phyloP scores from a whole-genome alignment of 2,113 vertebrate genomes.

The Polypterus bichir region DNA sequence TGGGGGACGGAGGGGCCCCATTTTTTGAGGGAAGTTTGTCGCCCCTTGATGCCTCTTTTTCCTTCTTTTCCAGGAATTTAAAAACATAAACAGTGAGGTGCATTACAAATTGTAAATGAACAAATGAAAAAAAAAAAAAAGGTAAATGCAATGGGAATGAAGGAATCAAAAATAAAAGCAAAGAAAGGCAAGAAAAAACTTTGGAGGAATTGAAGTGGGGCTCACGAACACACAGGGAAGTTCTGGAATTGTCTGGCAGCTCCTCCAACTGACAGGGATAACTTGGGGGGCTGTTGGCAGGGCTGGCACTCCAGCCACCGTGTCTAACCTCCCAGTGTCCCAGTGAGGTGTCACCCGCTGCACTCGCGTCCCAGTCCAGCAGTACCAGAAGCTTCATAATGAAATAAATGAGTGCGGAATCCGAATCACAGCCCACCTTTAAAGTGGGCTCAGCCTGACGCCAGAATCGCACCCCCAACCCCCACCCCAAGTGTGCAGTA shows the following conservation, averaged over 20 bases:
- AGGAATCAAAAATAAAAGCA: slow-evolving; percentile 22
- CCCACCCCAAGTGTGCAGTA: too few relatives aligned
- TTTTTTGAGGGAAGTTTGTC: slow-evolving; percentile 37
- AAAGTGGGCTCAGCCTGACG: too few relatives aligned
- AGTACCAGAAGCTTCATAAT: too few relatives aligned
- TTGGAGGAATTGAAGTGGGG: too few relatives aligned
- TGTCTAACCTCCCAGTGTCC: background rate
- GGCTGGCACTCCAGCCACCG: background rate
- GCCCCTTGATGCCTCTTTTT: slow-evolving; percentile 51
- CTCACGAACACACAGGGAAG: too few relatives aligned
- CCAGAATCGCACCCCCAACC: too few relatives aligned
- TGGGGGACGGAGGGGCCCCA: slow-evolving; percentile 41
- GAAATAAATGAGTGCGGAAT: too few relatives aligned
- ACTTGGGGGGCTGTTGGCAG: too few relatives aligned
- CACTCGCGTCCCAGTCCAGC: too few relatives aligned
- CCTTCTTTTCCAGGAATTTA: slow-evolving; percentile 63
- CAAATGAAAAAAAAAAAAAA: slow-evolving; percentile 35
- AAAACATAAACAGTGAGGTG: slow-evolving; percentile 31
- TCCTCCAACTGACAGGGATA: too few relatives aligned
- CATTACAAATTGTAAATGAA: slow-evolving; percentile 38
- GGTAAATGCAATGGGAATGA: slow-evolving; percentile 25
- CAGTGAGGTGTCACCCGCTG: background rate
- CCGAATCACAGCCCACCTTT: too few relatives aligned
- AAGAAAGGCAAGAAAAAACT: slow-evolving; percentile 4
- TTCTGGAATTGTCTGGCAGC: too few relatives aligned